A percentile compares a stretch with the other conserved stretches of the same genome.
These are phyloP conservation scores for Apogon talboti DNA, from an alignment of 2,797 vertebrate genomes.

Conservation along the genomic window DNA sequence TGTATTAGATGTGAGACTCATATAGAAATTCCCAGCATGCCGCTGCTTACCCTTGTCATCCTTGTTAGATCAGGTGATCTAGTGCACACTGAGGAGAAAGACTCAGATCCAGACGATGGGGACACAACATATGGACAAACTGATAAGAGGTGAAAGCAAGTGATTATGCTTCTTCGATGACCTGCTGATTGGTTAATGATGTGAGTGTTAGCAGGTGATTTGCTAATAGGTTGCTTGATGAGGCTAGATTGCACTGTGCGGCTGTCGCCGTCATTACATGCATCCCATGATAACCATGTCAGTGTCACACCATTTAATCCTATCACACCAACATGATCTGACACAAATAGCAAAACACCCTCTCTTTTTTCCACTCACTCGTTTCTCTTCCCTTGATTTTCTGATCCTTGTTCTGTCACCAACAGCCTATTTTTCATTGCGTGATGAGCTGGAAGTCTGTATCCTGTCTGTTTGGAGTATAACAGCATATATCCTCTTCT, in stretches of 20 bases:
- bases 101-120: slow-evolving; percentile 13
- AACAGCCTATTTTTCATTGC: slow-evolving; percentile 41
- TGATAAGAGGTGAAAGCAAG: slow-evolving; percentile 59
- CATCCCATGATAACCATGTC: slow-evolving; percentile 64
- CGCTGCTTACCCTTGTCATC: slow-evolving; percentile 7
- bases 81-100: slow-evolving; percentile 10
- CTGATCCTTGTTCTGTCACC: slow-evolving; percentile 47
- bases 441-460: slow-evolving; percentile 52
- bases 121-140: slow-evolving; percentile 55
- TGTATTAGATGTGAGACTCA: background rate
- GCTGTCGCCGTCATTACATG: slow-evolving; percentile 56
- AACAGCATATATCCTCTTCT: slow-evolving; percentile 18
- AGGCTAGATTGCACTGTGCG: slow-evolving; percentile 52
- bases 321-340: slow-evolving; percentile 57
- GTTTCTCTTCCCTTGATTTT: slow-evolving; percentile 38
- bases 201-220: slow-evolving; percentile 72
- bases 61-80: slow-evolving; percentile 27
- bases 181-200: slow-evolving; percentile 76
- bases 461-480: background rate
- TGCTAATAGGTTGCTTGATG: slow-evolving; percentile 71
- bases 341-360: slow-evolving; percentile 56
- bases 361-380: slow-evolving; percentile 16
- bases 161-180: slow-evolving; percentile 60
- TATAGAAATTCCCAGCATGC: slow-evolving; percentile 30
- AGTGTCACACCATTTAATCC: slow-evolving; percentile 69